Percentiles rank a stretch among this genome's conserved stretches.
Evolutionary conservation across 2,888 invertebrate genomes (phyloP).

Genomic region (Andrena praecox): DNA sequence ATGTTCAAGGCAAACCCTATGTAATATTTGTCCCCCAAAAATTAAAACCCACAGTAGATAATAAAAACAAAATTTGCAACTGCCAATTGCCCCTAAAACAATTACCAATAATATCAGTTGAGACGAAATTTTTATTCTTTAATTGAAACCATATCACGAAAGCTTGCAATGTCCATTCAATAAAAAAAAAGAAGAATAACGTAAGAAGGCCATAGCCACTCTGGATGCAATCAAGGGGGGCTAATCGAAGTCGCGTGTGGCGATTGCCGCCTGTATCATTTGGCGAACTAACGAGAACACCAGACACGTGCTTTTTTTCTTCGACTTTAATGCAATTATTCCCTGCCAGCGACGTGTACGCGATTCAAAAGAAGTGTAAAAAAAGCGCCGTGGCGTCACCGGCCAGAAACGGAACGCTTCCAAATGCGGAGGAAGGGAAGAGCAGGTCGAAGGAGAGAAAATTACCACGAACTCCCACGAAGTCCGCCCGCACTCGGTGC

Average conservation of each 20-base stretch:
- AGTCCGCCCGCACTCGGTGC: constrained; percentile 62
- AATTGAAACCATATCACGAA: not conserved
- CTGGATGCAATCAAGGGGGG: not conserved
- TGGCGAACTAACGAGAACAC: constrained; percentile 22
- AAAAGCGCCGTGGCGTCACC: constrained; percentile 62
- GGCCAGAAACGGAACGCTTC: constrained; percentile 63
- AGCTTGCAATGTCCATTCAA: not conserved
- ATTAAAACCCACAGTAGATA: not conserved
- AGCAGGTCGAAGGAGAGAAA: constrained; percentile 44
- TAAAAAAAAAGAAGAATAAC: not conserved
- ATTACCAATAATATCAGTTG: too few species aligned
- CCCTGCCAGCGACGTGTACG: not conserved
- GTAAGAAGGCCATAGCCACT: not conserved
- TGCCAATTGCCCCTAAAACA: too few species aligned
- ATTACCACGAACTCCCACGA: constrained; percentile 70
- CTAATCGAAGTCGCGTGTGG: constrained; percentile 6
- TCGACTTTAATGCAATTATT: constrained; percentile 18
- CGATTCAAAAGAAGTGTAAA: constrained; percentile 15
- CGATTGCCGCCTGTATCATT: constrained; percentile 11
- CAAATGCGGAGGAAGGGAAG: constrained; percentile 63
- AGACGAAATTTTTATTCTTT: not conserved
- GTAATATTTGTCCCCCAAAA: not conserved
- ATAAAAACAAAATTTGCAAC: not conserved
- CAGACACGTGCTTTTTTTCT: constrained; percentile 15
- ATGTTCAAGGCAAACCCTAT: not conserved